A percentile compares a stretch with the other conserved stretches of the same genome.
Conservation (phyloP, 2,113 vertebrate genomes). For the Recurvirostra avosetta region DNA sequence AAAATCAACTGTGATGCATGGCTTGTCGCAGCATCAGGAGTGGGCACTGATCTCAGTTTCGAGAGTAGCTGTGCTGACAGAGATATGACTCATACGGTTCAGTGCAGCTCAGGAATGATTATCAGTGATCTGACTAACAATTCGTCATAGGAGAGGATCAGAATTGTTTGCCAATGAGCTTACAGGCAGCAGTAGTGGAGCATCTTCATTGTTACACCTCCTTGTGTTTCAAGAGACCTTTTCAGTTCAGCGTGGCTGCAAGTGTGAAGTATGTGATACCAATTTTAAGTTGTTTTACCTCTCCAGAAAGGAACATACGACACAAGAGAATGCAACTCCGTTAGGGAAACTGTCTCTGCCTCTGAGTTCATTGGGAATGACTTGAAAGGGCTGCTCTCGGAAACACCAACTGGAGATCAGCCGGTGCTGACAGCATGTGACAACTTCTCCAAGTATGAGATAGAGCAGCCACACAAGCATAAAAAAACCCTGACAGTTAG, state of each 20-base stretch:
- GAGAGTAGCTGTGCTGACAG: background rate
- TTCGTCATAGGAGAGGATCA: background rate
- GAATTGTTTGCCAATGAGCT: background rate
- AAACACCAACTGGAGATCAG: background rate
- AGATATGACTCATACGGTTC: background rate
- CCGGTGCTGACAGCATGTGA: constrained; percentile 1
- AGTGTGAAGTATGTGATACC: background rate
- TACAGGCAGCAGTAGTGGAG: background rate
- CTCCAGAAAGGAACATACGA: background rate
- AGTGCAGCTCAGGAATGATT: background rate
- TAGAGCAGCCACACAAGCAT: background rate
- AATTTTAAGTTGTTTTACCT: background rate
- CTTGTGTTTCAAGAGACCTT: background rate
- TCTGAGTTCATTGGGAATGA: background rate
- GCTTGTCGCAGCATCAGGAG: background rate
- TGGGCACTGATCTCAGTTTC: background rate
- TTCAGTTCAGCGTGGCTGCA: background rate
- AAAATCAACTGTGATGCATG: background rate
- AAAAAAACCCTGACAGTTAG: background rate
- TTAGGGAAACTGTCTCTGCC: background rate
- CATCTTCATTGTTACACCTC: background rate
- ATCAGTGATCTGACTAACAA: background rate
- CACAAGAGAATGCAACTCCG: background rate
- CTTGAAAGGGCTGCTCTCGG: background rate
- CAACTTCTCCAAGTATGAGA: background rate